Percentiles rank a stretch among this genome's conserved stretches.
phyloP scores from a whole-genome alignment of 2,113 vertebrate genomes.

The Gadus chalcogrammus region DNA sequence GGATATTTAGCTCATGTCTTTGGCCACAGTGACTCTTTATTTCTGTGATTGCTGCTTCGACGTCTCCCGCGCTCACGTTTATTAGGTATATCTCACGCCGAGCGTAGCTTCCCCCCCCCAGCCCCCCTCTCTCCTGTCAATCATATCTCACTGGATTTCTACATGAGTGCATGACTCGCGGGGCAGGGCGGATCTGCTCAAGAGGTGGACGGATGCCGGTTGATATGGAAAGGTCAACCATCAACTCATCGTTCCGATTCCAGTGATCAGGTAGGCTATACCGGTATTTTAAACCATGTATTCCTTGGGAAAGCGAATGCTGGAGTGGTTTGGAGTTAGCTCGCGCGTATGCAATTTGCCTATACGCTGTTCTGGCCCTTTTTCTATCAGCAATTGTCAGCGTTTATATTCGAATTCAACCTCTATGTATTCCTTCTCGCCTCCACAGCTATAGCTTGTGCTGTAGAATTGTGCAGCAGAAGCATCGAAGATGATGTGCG shows the following conservation, averaged over 20 bases:
- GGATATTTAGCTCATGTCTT: background rate
- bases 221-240: constrained; percentile 60
- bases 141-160: constrained; percentile 63
- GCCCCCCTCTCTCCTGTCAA: constrained; percentile 56
- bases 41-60: background rate
- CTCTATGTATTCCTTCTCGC: background rate
- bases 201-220: constrained; percentile 55
- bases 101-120: background rate
- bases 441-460: background rate
- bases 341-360: background rate
- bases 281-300: background rate
- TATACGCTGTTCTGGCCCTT: constrained; percentile 14
- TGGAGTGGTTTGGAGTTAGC: too few species aligned
- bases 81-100: too few species aligned
- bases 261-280: constrained; percentile 58
- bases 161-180: constrained; percentile 67
- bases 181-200: constrained; percentile 67
- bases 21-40: constrained; percentile 16
- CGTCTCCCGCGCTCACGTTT: constrained; percentile 38
- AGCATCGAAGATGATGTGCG: constrained; percentile 87
- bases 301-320: too few species aligned
- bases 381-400: too few species aligned
- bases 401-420: constrained; percentile 5
- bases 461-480: background rate
- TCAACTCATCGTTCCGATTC: constrained; percentile 40